phyloP scores from a whole-genome alignment of 1,140 invertebrate genomes.

The Prorops nasuta region DNA sequence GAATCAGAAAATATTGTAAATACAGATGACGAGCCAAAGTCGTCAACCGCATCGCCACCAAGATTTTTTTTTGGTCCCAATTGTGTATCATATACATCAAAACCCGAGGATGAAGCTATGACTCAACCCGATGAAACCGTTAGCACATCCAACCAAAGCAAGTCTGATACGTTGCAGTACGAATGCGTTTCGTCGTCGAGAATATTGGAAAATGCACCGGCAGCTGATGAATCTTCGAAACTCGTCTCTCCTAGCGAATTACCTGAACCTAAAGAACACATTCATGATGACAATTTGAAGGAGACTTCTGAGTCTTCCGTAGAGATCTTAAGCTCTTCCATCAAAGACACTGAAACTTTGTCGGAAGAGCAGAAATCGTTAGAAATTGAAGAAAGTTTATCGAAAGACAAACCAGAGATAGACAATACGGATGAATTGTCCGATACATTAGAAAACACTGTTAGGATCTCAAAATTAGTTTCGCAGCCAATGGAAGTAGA shows the following conservation, averaged over 20 bases:
- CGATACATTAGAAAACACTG: too few species aligned
- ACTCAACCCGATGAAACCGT: conserved; percentile 15
- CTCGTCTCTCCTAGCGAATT: too few species aligned
- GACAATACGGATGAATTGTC: too few species aligned
- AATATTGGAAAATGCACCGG: conserved; percentile 10
- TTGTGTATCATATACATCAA: conserved; percentile 45
- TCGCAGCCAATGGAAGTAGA: too few species aligned
- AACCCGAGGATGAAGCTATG: conserved; percentile 22
- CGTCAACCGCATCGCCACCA: conserved; percentile 28
- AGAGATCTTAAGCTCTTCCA: too few species aligned
- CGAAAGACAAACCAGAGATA: not conserved
- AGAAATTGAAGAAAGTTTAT: not conserved
- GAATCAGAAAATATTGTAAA: too few species aligned
- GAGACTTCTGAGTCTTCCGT: too few species aligned
- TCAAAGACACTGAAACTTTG: not conserved
- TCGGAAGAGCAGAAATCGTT: not conserved
- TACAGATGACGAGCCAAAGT: not conserved
- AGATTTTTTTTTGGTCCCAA: conserved; percentile 56
- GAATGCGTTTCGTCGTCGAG: conserved; percentile 31
- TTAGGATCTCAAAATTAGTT: too few species aligned
- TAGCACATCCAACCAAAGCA: conserved; percentile 12
- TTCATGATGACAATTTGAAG: not conserved
- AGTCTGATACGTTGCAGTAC: conserved; percentile 24
- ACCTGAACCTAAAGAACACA: not conserved
- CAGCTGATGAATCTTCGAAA: not conserved